These are phyloP conservation scores for Drosophila suzukii DNA, from an alignment of 1,140 invertebrate genomes.

Conservation along the genomic window DNA sequence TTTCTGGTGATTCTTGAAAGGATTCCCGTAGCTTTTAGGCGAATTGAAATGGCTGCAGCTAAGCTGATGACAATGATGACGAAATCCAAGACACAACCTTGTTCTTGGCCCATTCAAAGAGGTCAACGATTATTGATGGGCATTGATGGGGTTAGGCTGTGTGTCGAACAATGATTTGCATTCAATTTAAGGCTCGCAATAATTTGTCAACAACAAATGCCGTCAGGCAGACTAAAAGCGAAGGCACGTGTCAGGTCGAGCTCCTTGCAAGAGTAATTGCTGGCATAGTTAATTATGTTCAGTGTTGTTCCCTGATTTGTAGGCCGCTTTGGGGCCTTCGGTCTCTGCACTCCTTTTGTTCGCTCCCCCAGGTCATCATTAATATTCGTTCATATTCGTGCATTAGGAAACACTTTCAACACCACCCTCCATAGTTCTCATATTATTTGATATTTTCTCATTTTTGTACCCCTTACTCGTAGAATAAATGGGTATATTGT, in stretches of 20 bases:
- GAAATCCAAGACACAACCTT: neutral
- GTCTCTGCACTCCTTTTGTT: neutral
- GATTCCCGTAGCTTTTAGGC: slow-evolving; percentile 56
- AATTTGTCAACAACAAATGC: slow-evolving; percentile 59
- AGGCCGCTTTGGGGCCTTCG: neutral
- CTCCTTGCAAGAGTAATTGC: slow-evolving; percentile 45
- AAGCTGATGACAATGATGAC: slow-evolving; percentile 28
- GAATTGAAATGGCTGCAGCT: slow-evolving; percentile 50
- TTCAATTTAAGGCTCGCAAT: slow-evolving; percentile 37
- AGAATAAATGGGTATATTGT: too few species aligned
- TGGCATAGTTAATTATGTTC: slow-evolving; percentile 59
- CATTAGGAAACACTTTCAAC: neutral
- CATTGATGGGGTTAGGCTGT: slow-evolving; percentile 30
- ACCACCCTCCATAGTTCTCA: slow-evolving; percentile 23
- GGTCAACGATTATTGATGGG: slow-evolving; percentile 47
- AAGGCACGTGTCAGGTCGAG: slow-evolving; percentile 43
- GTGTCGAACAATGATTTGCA: slow-evolving; percentile 39
- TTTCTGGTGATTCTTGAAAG: slow-evolving; percentile 29
- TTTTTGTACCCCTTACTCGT: too few species aligned
- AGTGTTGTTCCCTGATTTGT: slow-evolving; percentile 48
- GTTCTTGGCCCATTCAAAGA: slow-evolving; percentile 9
- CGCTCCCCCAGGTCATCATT: slow-evolving; percentile 15
- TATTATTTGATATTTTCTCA: slow-evolving; percentile 8
- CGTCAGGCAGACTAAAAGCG: slow-evolving; percentile 5
- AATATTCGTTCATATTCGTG: slow-evolving; percentile 49